Evolutionary conservation across 1,140 invertebrate species (phyloP).

Genomic region (Drosophila eugracilis): DNA sequence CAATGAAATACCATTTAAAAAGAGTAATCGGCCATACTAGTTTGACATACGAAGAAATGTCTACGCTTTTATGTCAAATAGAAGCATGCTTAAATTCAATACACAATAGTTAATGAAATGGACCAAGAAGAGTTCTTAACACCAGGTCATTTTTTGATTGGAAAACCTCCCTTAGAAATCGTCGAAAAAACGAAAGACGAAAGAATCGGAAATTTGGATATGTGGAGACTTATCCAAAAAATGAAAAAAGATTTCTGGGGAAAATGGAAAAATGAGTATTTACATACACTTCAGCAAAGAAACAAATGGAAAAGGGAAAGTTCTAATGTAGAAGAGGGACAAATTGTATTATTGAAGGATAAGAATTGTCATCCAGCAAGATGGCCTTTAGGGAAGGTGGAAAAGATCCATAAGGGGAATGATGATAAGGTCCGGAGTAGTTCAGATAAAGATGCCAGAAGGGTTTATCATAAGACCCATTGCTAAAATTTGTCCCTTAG

Average conservation of each 20-base stretch:
- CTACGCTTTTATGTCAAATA: no score
- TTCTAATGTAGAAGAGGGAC: background rate
- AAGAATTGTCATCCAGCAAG: background rate
- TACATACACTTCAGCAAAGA: background rate
- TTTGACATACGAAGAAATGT: no score
- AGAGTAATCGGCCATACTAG: no score
- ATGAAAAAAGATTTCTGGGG: background rate
- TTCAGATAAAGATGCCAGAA: background rate
- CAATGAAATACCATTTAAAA: no score
- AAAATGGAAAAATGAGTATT: slow-evolving; percentile 1
- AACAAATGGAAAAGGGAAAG: background rate
- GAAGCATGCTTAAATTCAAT: no score
- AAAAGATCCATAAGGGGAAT: no score
- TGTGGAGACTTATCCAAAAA: no score
- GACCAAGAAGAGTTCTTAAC: no score
- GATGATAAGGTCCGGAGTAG: background rate
- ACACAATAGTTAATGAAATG: no score
- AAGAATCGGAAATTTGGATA: background rate
- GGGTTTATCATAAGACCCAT: background rate
- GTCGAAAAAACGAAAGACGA: no score
- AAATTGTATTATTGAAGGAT: background rate
- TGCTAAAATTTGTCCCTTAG: background rate
- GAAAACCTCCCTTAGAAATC: no score
- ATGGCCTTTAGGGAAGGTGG: background rate
- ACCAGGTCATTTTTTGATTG: no score